phyloP scores from a whole-genome alignment of 2,888 invertebrate genomes.

The Athetis lepigone region DNA sequence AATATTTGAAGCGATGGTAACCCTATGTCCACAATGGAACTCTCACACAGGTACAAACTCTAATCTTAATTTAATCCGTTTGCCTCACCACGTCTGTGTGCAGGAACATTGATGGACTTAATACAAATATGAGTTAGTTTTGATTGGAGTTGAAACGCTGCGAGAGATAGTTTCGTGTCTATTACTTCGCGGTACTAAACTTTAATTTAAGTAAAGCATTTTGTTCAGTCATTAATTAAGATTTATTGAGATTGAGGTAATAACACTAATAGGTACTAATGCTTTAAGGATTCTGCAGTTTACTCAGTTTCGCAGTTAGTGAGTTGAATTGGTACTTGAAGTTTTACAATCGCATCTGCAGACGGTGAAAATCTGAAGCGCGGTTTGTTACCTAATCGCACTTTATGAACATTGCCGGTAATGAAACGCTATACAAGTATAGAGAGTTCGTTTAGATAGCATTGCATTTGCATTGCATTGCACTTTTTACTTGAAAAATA shows the following conservation, averaged over 20 bases:
- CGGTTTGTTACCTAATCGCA: background rate
- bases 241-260: constrained; percentile 25
- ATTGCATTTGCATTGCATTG: too few relatives aligned
- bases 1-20: background rate
- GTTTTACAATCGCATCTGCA: background rate
- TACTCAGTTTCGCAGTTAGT: background rate
- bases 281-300: background rate
- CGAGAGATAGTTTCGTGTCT: constrained; percentile 32
- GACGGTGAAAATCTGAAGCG: background rate
- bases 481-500: too few relatives aligned
- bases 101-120: constrained; percentile 32
- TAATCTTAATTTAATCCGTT: constrained; percentile 53
- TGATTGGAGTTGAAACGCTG: constrained; percentile 51
- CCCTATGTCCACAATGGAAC: constrained; percentile 9
- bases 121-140: constrained; percentile 34
- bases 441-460: too few relatives aligned
- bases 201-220: constrained; percentile 15
- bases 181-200: constrained; percentile 11
- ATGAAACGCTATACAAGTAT: background rate
- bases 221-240: constrained; percentile 40
- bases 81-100: constrained; percentile 17
- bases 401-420: background rate
- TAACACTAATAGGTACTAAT: constrained; percentile 5
- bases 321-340: background rate
- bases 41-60: constrained; percentile 19